phyloP scores from a whole-genome alignment of 2,797 vertebrate species.

The Synaphobranchus kaupii region DNA sequence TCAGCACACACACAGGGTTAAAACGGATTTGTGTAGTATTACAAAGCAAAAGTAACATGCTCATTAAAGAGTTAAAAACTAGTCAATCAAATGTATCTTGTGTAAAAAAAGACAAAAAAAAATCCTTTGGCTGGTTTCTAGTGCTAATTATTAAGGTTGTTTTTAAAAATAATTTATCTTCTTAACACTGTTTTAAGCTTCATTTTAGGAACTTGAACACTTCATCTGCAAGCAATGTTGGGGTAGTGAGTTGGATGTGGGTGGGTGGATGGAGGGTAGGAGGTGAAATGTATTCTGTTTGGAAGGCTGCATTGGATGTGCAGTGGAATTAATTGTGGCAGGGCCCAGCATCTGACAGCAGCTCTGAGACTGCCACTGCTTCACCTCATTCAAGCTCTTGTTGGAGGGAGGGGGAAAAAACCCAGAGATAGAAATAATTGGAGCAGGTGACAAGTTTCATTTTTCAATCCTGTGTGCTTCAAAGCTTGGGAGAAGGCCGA shows the following conservation, averaged over 20 bases:
- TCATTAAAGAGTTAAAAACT: not conserved
- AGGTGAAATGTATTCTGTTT: not conserved
- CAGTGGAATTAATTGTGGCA: conserved; percentile 6
- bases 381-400: not conserved
- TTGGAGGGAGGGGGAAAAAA: conserved; percentile 4
- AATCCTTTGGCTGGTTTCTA: not conserved
- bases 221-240: not conserved
- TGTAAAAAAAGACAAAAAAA: not conserved
- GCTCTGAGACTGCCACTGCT: not conserved
- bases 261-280: not conserved
- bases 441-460: conserved; percentile 34
- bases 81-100: not conserved
- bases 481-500: conserved; percentile 1
- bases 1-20: not conserved
- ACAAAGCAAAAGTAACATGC: not conserved
- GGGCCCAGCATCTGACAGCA: not conserved
- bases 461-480: conserved; percentile 23
- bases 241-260: not conserved
- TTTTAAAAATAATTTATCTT: not conserved
- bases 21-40: not conserved
- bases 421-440: conserved; percentile 26
- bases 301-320: not conserved
- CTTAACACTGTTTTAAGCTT: not conserved
- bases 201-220: not conserved
- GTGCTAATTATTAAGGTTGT: not conserved